Percentiles rank a stretch among this genome's conserved stretches.
Evolutionary conservation across 2,888 invertebrate genomes (phyloP).

Genomic region (Globia sparganii): DNA sequence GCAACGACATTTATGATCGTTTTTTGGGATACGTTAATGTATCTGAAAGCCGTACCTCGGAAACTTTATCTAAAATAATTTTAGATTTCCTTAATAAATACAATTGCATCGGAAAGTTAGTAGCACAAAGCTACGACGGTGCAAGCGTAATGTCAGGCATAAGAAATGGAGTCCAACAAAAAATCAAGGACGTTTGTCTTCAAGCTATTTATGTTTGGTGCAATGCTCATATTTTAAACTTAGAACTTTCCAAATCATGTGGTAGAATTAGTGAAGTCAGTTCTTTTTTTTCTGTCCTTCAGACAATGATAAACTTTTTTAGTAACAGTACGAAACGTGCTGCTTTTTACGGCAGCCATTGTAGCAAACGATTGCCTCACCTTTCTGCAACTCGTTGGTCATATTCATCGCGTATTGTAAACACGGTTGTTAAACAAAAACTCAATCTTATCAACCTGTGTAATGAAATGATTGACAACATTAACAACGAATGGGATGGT

Average conservation of each 20-base stretch:
- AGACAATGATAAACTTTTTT: conserved; percentile 1
- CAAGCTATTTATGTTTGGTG: conserved; percentile 10
- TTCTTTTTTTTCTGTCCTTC: background rate
- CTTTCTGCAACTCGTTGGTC: background rate
- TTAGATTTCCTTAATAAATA: no score
- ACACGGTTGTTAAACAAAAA: conserved; percentile 9
- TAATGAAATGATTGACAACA: background rate
- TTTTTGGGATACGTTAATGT: conserved; percentile 1
- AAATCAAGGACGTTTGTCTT: background rate
- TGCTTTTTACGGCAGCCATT: conserved; percentile 4
- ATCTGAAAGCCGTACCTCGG: background rate
- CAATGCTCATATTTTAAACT: conserved; percentile 3
- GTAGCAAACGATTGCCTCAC: conserved; percentile 2
- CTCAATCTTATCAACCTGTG: background rate
- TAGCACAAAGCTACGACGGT: conserved; percentile 13
- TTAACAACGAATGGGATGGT: conserved; percentile 1
- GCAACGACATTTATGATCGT: conserved; percentile 1
- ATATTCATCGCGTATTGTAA: conserved; percentile 10
- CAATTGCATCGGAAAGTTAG: conserved; percentile 5
- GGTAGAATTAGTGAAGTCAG: background rate
- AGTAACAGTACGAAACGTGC: conserved; percentile 2
- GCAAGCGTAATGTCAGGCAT: background rate
- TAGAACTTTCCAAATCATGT: conserved; percentile 1
- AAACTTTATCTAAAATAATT: background rate
- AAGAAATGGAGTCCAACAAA: conserved; percentile 12